Evolutionary conservation across 2,113 vertebrate genomes (phyloP).

Genomic region (Oceanodroma tethys): DNA sequence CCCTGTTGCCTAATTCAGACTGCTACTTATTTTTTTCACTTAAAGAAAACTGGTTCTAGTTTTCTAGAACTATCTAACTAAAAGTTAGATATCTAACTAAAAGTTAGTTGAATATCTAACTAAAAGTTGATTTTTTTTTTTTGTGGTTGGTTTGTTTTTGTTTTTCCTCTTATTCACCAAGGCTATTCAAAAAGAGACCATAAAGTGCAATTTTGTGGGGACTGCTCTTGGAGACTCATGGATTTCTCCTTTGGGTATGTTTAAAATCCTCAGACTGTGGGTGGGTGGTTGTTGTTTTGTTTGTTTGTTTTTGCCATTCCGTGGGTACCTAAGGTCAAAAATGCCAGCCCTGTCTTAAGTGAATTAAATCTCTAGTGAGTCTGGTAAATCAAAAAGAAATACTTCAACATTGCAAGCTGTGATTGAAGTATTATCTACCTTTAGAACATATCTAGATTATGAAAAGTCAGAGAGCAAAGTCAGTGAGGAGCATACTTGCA

Average conservation of each 20-base stretch:
- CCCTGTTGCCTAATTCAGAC: not conserved
- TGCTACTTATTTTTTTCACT: not conserved
- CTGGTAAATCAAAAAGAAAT: not conserved
- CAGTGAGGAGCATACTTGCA: not conserved
- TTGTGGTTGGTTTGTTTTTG: not conserved
- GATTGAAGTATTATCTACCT: not conserved
- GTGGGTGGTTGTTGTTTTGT: not conserved
- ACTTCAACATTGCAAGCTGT: not conserved
- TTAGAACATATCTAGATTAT: not conserved
- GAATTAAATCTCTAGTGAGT: not conserved
- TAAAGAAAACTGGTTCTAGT: not conserved
- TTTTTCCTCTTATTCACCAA: conserved; percentile 23
- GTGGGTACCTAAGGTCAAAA: not conserved
- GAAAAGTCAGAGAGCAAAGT: not conserved
- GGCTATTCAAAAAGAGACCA: conserved; percentile 77
- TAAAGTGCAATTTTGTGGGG: conserved; percentile 90
- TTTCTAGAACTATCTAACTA: not conserved
- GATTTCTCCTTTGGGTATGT: conserved; percentile 93
- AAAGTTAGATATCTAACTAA: not conserved
- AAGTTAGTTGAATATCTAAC: not conserved
- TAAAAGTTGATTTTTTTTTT: not conserved
- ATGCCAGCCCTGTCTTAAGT: not conserved
- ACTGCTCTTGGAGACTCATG: conserved; percentile 93
- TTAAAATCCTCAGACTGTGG: not conserved
- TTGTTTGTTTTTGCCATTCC: not conserved